These are phyloP conservation scores for Tapera naevia DNA, from an alignment of 2,797 vertebrate genomes.

Conservation along the genomic window DNA sequence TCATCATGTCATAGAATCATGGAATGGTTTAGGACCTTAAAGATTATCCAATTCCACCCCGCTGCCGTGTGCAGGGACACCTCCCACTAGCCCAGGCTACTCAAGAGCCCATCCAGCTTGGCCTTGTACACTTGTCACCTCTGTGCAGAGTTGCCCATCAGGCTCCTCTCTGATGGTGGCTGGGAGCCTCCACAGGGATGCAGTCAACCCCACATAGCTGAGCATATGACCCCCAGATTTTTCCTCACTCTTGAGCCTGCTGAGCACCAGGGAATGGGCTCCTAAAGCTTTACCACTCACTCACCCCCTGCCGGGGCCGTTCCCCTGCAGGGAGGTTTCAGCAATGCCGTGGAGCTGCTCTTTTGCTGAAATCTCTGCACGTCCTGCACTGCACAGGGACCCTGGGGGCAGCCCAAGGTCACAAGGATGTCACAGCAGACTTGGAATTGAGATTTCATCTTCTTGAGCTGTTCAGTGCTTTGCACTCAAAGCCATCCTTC, in stretches of 20 bases:
- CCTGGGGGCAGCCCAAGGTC: neutral
- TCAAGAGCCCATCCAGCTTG: too few relatives aligned
- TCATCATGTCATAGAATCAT: neutral
- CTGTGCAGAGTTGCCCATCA: too few relatives aligned
- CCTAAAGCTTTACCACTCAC: neutral
- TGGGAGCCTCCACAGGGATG: neutral
- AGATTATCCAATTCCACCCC: too few relatives aligned
- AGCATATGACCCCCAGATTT: fast-evolving
- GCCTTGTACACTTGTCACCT: too few relatives aligned
- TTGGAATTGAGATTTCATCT: slow-evolving; percentile 54
- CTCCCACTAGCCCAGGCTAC: too few relatives aligned
- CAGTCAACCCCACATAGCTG: fast-evolving
- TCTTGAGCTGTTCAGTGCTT: neutral
- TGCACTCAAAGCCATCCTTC: slow-evolving; percentile 48
- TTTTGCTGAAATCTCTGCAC: neutral
- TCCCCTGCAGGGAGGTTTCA: neutral
- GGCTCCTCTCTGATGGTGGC: fast-evolving
- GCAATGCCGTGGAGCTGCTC: fast-evolving
- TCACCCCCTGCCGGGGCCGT: fast-evolving
- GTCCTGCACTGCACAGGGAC: fast-evolving
- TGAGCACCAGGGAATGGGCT: neutral
- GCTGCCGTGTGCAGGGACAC: too few relatives aligned
- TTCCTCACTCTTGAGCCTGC: neutral
- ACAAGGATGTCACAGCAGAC: neutral
- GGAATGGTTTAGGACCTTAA: too few relatives aligned